Base-by-base conservation (phyloP, 2,888 invertebrate species). In the Agrotis segetum region DNA sequence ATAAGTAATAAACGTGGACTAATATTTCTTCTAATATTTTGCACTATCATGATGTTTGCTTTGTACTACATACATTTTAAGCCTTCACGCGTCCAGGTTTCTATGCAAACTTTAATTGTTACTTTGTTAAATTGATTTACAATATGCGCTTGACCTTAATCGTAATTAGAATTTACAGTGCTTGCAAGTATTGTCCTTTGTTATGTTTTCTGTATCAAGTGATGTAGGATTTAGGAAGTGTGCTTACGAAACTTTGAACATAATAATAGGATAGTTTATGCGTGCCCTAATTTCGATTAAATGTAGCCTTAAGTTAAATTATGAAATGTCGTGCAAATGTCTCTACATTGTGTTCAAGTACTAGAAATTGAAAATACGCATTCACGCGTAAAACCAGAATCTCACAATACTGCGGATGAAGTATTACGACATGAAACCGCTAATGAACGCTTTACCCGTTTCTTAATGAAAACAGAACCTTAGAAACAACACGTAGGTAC, bases 361-460 rank as follows among this genome's bases (percentile, higher is more conserved):
- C 50, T 53, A 55, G 64, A 67, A 67, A 78, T 75, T 65, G 75
- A 62, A 62, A 65, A 79, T 69, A 79, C 62, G 62, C 61, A 65
- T 69, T 74, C 53, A 66, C 60, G 74, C 70, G 50, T 74, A 63
- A 70, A 78, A 79, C 79, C 66, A 79, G 79, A 70, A 78, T 60
- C 59, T 34, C 47, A 79, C 78, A 78, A 78, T 79, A 70, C 70
- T 79, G 63, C 78, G 79, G 79, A 78, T 79, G 63, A 79, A 78
- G 64, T 58, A 68, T 79, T 74, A 66, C 52, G 47, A 44, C 50
- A 63, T 60, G 19, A 24, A 64, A 60, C 55, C 59, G 52, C 70
- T 70, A 74, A 78, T 78, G 62, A 74, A 68, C 52, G 49, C 34
- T 47, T 49, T 52, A 61, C 24, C 34, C 24, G 19, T 52, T 78